These are phyloP conservation scores for Zaprionus tsacasi DNA, from an alignment of 1,140 invertebrate genomes.

Conservation along the genomic window DNA sequence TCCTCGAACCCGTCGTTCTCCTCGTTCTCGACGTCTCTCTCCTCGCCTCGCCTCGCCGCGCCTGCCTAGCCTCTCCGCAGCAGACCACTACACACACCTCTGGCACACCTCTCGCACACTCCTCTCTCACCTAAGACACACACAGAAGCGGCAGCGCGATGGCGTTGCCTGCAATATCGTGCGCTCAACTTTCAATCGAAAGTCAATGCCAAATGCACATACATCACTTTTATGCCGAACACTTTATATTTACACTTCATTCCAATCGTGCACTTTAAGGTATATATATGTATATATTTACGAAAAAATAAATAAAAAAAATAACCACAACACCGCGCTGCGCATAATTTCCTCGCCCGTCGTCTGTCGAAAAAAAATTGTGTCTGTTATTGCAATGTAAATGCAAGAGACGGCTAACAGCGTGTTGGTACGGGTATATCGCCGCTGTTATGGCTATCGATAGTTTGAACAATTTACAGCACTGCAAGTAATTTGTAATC, in stretches of 20 bases:
- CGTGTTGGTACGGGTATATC: background rate
- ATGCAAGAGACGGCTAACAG: background rate
- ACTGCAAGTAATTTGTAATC: background rate
- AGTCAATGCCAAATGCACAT: constrained; percentile 35
- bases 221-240: constrained; percentile 42
- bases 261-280: constrained; percentile 54
- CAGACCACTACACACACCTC: constrained; percentile 1
- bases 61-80: background rate
- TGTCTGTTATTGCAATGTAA: constrained; percentile 32
- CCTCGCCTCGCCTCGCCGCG: background rate
- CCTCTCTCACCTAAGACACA: constrained; percentile 14
- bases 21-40: constrained; percentile 16
- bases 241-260: constrained; percentile 52
- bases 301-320: constrained; percentile 78
- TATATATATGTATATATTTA: constrained; percentile 52
- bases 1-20: constrained; percentile 54
- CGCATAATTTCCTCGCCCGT: constrained; percentile 51
- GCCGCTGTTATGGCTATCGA: constrained; percentile 17
- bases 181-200: constrained; percentile 41
- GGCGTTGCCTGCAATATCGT: constrained; percentile 42
- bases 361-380: constrained; percentile 32
- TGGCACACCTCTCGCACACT: constrained; percentile 10
- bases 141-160: constrained; percentile 21
- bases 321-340: constrained; percentile 54
- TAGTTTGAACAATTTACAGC: background rate